Evolutionary conservation across 2,797 vertebrate species (phyloP).

Genomic region (Octomys mimax): DNA sequence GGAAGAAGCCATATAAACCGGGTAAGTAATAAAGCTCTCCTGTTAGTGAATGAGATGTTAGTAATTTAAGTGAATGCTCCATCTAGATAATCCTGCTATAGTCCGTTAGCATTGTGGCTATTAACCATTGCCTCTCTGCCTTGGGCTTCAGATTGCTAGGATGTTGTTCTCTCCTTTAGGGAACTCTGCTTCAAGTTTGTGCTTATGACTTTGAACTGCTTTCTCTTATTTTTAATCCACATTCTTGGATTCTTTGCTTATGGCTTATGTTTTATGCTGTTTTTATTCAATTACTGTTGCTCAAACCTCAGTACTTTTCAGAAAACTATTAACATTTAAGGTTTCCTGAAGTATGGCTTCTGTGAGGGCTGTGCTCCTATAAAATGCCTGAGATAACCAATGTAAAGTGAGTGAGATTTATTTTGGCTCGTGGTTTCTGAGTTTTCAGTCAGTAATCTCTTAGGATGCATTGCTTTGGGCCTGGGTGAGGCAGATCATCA

Average conservation of each 20-base stretch:
- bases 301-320: background rate
- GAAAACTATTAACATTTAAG: background rate
- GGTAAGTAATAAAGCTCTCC: constrained; percentile 86
- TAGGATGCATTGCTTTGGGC: no score
- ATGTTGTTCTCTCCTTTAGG: background rate
- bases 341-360: background rate
- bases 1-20: constrained; percentile 85
- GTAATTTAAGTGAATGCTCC: background rate
- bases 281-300: background rate
- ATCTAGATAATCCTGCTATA: background rate
- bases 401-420: background rate
- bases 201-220: background rate
- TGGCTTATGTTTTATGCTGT: background rate
- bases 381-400: background rate
- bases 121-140: background rate
- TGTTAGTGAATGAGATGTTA: background rate
- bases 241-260: background rate
- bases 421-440: background rate
- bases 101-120: background rate
- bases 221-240: background rate
- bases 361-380: background rate
- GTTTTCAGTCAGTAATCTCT: background rate
- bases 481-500: background rate
- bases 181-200: background rate
- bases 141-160: background rate